phyloP scores from a whole-genome alignment of 2,888 invertebrate genomes.

The Dromius quadrimaculatus region DNA sequence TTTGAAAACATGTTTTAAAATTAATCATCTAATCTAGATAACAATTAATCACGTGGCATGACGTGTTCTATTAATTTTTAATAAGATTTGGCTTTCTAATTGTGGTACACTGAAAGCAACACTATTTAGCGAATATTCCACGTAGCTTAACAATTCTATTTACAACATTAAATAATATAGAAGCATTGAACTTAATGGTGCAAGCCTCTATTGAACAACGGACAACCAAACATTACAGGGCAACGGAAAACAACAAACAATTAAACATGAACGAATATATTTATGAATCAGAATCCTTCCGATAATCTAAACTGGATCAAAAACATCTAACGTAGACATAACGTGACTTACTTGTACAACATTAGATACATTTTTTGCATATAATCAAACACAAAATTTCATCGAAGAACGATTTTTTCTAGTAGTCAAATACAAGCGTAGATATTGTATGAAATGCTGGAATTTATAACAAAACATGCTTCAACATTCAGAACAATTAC shows the following conservation, averaged over 20 bases:
- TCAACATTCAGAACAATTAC: slow-evolving; percentile 26
- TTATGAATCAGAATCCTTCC: no score
- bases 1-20: no score
- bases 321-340: no score
- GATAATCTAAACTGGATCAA: no score
- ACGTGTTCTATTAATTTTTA: no score
- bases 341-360: no score
- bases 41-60: no score
- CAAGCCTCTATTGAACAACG: slow-evolving; percentile 41
- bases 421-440: not conserved
- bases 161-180: slow-evolving; percentile 45
- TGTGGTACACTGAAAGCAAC: slow-evolving; percentile 45
- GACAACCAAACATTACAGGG: not conserved
- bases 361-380: no score
- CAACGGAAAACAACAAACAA: not conserved
- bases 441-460: not conserved
- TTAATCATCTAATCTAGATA: no score
- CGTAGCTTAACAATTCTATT: slow-evolving; percentile 45
- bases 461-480: slow-evolving; percentile 35
- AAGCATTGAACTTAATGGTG: slow-evolving; percentile 38
- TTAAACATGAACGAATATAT: not conserved
- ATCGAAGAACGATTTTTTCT: no score
- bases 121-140: slow-evolving; percentile 41
- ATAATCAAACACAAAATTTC: no score
- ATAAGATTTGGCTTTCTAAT: slow-evolving; percentile 1